Base-by-base conservation (phyloP, 2,113 vertebrate genomes). In the Paraplagusia blochii region DNA sequence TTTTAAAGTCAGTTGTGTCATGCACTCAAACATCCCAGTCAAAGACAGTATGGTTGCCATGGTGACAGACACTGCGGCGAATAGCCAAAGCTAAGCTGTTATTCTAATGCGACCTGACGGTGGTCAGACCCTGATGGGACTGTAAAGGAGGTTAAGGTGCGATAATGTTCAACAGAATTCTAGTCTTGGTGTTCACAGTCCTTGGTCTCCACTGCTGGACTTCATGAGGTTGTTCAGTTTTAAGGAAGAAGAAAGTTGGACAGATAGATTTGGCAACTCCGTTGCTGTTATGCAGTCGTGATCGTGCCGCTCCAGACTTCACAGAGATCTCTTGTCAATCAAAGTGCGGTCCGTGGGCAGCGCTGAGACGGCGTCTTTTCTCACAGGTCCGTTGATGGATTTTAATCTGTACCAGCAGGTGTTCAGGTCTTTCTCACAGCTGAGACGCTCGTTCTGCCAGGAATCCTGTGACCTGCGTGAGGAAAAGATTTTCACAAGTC, bases 41-140 rank as follows among this genome's bases (percentile, higher is more conserved):
- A 76, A 69, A 77, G 61, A 51, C 72, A 44, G 73, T 75, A 76
- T 75, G 76, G 87, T 86, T 84, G 66, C 76, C 76, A 87, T 86
- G 84, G 72, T 84, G 78, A 86, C 84, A 84, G 84, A 86, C 77
- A 14, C 72, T 58, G 75, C 57, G 36, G 46, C 63, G 67, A 77
- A 76, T 66, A 75, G 72, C 63, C 78, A 67, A 75, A 75, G 66
- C 69, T 17, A 54, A 66, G 59, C 51, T 54, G 59, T 72, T 70
- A 54, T 76, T 63, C 71, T 69, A 62, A 72, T 80, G 65, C 66
- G 60, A 52, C 55, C 60, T 54, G 60, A 74, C 53, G 18, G 63
- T 19, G 44, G 53, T 13, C 14, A 44, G 50, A 68, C 50, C 53
- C 61, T 70, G 56, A 67, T 59, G 67, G 66, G 57, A 57, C 44